Conservation (phyloP, 2,113 vertebrate species). For the Charina bottae region DNA sequence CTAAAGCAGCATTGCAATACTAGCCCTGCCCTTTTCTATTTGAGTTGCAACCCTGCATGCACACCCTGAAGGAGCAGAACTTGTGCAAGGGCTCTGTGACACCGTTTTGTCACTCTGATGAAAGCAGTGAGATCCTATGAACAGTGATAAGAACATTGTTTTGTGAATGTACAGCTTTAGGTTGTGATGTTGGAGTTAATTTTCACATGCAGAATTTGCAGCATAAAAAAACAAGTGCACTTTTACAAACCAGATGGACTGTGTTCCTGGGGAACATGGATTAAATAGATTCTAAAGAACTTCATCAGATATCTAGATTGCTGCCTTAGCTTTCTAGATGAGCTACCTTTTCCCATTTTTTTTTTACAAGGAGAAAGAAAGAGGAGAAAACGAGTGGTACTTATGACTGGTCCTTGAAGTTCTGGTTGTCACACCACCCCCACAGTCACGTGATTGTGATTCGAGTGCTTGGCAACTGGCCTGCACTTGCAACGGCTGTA, state of each 20-base stretch:
- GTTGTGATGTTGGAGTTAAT: conserved; percentile 49
- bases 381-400: neutral
- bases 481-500: neutral
- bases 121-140: neutral
- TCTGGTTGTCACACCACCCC: neutral
- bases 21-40: neutral
- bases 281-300: conserved; percentile 44
- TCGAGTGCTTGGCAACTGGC: neutral
- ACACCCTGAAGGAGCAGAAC: neutral
- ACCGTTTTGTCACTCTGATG: neutral
- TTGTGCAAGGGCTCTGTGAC: neutral
- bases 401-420: neutral
- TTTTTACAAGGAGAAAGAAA: too few species aligned
- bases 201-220: conserved; percentile 59
- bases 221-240: conserved; percentile 62
- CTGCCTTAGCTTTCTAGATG: neutral
- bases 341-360: conserved; percentile 19
- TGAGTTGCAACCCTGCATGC: neutral
- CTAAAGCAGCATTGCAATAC: neutral
- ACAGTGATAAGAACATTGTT: neutral
- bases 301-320: conserved; percentile 58
- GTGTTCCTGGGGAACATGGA: conserved; percentile 61
- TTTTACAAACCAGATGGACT: conserved; percentile 60
- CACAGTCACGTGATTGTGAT: neutral
- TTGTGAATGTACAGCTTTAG: conserved; percentile 38